Percentiles rank a stretch among this genome's conserved stretches.
Evolutionary conservation across 2,888 invertebrate genomes (phyloP).

Genomic region (Stenolophus ochropezus): DNA sequence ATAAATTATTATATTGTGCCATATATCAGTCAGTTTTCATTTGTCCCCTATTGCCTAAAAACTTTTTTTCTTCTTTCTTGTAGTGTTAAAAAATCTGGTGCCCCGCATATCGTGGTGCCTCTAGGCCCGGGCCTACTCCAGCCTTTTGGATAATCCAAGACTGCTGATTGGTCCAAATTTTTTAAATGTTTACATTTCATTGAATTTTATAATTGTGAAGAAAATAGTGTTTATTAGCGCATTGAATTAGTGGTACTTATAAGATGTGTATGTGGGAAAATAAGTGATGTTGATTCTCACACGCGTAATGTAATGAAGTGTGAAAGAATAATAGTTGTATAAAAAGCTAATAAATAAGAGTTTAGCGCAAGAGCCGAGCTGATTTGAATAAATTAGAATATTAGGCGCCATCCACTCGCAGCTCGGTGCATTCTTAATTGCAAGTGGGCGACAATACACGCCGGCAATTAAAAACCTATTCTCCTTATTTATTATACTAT

Average conservation of each 20-base stretch:
- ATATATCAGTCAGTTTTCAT: no score
- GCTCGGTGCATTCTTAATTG: background rate
- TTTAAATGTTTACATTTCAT: no score
- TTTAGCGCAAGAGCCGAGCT: background rate
- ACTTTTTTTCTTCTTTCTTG: no score
- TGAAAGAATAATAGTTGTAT: background rate
- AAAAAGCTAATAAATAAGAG: conserved; percentile 5
- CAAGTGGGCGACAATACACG: background rate
- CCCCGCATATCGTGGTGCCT: no score
- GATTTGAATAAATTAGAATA: conserved; percentile 55
- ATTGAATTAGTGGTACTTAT: background rate
- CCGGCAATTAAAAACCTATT: background rate
- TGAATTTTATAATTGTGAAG: no score
- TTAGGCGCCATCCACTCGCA: conserved; percentile 41
- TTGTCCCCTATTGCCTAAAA: no score
- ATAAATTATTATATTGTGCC: no score
- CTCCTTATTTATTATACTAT: background rate
- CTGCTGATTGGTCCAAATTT: no score
- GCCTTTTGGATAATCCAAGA: no score
- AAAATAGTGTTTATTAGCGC: no score
- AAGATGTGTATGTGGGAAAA: background rate
- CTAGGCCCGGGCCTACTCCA: no score
- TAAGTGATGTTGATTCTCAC: background rate
- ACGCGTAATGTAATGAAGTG: background rate
- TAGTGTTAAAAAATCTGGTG: no score